These are phyloP conservation scores for Echiichthys vipera DNA, from an alignment of 2,797 vertebrate genomes.

Conservation along the genomic window DNA sequence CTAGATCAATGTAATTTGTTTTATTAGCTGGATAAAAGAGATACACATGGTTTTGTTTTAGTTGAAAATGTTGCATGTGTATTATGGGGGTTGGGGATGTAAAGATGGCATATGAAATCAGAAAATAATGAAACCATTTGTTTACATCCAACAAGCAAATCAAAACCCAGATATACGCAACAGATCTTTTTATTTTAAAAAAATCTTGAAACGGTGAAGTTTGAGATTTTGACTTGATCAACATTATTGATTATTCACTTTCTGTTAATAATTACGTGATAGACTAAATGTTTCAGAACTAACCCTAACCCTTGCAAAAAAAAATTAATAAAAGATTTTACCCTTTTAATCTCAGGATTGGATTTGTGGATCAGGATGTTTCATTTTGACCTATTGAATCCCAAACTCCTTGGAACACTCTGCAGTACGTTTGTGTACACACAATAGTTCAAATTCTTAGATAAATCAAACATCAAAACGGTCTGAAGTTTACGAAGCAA, in stretches of 20 bases:
- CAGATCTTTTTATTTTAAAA: not conserved
- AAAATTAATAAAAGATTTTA: not conserved
- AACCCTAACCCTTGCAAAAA: no score
- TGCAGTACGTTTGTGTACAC: not conserved
- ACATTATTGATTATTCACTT: not conserved
- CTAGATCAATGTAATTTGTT: no score
- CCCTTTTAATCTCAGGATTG: constrained; percentile 1
- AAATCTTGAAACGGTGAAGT: not conserved
- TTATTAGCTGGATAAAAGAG: not conserved
- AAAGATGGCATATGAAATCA: not conserved
- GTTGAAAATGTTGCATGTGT: not conserved
- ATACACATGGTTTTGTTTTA: not conserved
- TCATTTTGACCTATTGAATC: not conserved
- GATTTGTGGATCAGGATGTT: not conserved
- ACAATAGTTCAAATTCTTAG: not conserved
- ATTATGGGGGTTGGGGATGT: not conserved
- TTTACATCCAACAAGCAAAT: no score
- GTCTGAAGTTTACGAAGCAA: not conserved
- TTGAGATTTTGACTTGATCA: not conserved
- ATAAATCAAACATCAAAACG: constrained; percentile 26
- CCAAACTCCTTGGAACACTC: not conserved
- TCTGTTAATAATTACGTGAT: not conserved
- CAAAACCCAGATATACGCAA: not conserved
- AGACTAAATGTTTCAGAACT: not conserved
- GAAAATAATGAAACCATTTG: no score